A percentile compares a stretch with the other conserved stretches of the same genome.
Conservation (phyloP, 2,797 vertebrate species). For the Bovichtus variegatus region DNA sequence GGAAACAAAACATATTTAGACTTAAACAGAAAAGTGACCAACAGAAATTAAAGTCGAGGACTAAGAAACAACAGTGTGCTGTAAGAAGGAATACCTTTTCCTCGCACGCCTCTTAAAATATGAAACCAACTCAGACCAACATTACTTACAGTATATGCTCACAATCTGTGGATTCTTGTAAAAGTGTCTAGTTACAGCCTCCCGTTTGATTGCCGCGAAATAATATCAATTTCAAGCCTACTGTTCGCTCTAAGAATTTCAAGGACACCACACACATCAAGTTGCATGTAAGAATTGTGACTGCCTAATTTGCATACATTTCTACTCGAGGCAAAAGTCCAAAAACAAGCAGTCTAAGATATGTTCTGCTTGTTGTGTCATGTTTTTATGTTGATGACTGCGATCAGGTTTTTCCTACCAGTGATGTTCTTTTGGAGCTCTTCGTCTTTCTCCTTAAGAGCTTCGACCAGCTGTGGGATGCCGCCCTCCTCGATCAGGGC, state of each 20-base stretch:
- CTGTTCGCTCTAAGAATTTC: neutral
- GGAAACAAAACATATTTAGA: neutral
- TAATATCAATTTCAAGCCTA: constrained; percentile 26
- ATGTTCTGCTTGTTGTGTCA: neutral
- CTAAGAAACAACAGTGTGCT: neutral
- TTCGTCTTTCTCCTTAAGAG: constrained; percentile 86
- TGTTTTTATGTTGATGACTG: too few relatives aligned
- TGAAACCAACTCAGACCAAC: neutral
- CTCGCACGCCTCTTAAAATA: neutral
- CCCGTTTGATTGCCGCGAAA: neutral
- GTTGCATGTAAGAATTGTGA: neutral
- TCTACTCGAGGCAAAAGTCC: neutral
- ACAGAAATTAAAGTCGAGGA: neutral
- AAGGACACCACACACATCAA: constrained; percentile 4
- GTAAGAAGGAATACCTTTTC: neutral
- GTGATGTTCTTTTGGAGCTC: constrained; percentile 96
- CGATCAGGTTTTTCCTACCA: constrained; percentile 77
- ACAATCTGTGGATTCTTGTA: constrained; percentile 3
- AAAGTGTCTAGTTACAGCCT: neutral
- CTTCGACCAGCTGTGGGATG: constrained; percentile 88
- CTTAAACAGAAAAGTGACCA: neutral
- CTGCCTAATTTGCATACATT: neutral
- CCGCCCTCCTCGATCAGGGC: constrained; percentile 90
- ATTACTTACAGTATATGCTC: neutral
- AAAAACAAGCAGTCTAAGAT: neutral